These are phyloP conservation scores for Lucinisca nassula DNA, from an alignment of 2,888 invertebrate genomes.

Conservation along the genomic window DNA sequence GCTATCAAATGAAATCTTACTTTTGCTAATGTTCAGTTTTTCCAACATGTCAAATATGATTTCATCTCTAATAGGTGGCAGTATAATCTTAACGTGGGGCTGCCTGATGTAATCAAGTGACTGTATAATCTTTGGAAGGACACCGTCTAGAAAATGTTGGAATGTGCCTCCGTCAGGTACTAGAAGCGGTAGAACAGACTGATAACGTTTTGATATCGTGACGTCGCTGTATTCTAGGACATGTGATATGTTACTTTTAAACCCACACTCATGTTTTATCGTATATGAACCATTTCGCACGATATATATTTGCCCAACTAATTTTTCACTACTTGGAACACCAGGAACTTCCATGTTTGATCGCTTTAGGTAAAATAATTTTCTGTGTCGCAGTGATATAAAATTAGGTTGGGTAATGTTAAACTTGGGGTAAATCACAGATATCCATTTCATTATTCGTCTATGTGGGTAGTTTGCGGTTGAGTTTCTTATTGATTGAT, in stretches of 20 bases:
- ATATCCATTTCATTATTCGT: not conserved
- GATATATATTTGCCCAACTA: constrained; percentile 8
- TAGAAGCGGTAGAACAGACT: not conserved
- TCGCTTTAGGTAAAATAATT: constrained; percentile 8
- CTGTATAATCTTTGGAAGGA: constrained; percentile 42
- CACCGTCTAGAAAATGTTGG: constrained; percentile 41
- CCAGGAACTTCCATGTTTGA: not conserved
- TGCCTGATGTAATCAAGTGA: not conserved
- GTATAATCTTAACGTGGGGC: not conserved
- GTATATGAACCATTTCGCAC: constrained; percentile 15
- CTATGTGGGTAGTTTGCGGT: too few species aligned
- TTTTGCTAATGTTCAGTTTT: constrained; percentile 16
- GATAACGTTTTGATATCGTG: not conserved
- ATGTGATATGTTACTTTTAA: constrained; percentile 4
- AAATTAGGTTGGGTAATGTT: constrained; percentile 7
- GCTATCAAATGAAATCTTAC: not conserved
- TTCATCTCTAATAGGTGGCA: constrained; percentile 12
- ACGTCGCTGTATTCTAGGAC: not conserved
- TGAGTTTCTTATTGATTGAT: too few species aligned
- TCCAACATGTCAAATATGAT: constrained; percentile 22
- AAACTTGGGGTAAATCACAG: constrained; percentile 1
- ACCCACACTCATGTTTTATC: constrained; percentile 24
- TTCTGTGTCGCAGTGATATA: not conserved
- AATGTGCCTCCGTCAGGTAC: constrained; percentile 31
- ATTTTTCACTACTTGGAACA: not conserved